phyloP scores from a whole-genome alignment of 1,140 invertebrate genomes.

The Diachasma alloeum region DNA sequence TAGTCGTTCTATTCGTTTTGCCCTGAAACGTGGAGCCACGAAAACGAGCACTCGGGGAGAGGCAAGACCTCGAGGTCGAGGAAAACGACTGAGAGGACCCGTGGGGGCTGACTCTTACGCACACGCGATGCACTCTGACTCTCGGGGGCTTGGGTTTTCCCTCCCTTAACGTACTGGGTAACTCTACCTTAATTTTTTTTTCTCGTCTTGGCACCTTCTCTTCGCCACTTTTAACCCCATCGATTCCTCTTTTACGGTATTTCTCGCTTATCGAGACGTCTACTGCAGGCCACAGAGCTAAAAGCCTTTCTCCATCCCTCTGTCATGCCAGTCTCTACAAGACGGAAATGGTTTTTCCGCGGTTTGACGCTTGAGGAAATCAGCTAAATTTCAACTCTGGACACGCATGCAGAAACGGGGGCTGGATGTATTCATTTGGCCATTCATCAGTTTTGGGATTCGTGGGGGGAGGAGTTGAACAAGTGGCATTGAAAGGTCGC shows the following conservation, averaged over 20 bases:
- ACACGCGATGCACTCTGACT: background rate
- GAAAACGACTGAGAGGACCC: background rate
- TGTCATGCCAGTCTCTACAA: background rate
- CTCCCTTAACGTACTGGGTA: background rate
- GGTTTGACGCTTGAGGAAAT: background rate
- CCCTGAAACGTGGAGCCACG: background rate
- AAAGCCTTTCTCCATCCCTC: background rate
- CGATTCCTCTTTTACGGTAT: conserved; percentile 1
- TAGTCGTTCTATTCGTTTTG: background rate
- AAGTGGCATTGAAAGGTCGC: too few species aligned
- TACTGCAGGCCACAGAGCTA: background rate
- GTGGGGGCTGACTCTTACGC: background rate
- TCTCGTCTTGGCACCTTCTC: background rate
- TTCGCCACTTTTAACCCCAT: conserved; percentile 1
- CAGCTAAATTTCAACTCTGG: background rate
- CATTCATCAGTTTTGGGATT: background rate
- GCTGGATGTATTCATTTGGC: background rate
- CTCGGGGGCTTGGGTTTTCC: background rate
- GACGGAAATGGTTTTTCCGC: conserved; percentile 14
- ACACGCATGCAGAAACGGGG: background rate
- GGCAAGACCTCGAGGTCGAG: background rate
- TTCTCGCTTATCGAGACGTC: background rate
- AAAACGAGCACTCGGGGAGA: background rate
- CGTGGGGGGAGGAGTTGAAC: background rate
- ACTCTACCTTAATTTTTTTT: background rate